phyloP scores from a whole-genome alignment of 37 sponge, comb jelly and placozoan species.

The Dysidea cf. avara region DNA sequence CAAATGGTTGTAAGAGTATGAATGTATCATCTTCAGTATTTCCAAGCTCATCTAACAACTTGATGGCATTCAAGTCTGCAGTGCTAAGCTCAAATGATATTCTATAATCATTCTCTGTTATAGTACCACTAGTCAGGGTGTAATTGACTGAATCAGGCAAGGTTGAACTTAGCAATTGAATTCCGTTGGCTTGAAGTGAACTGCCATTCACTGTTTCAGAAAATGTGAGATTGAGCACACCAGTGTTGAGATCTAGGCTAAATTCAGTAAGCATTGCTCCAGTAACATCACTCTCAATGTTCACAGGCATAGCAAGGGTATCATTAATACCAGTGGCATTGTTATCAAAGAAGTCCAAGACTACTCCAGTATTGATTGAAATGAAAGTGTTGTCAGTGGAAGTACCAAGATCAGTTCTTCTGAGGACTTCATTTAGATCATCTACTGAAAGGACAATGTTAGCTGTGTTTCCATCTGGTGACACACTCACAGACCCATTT shows the following conservation, averaged over 20 bases:
- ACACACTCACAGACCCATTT: conserved; percentile 15
- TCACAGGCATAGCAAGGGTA: conserved; percentile 28
- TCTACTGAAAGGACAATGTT: conserved; percentile 28
- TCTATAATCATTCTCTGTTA: conserved; percentile 20
- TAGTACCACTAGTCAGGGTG: conserved; percentile 37
- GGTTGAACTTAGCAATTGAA: conserved; percentile 39
- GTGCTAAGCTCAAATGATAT: conserved; percentile 47
- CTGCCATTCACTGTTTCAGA: conserved; percentile 74
- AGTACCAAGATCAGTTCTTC: conserved; percentile 48
- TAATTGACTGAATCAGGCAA: conserved; percentile 30
- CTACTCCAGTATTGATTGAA: conserved; percentile 31
- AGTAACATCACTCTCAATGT: conserved; percentile 47
- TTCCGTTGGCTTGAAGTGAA: conserved; percentile 46
- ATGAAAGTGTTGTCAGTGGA: conserved; percentile 54
- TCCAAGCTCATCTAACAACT: conserved; percentile 38
- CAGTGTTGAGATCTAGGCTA: conserved; percentile 65
- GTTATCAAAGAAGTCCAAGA: conserved; percentile 69
- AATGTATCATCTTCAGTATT: conserved; percentile 48
- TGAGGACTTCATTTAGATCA: conserved; percentile 52
- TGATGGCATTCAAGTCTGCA: conserved; percentile 68
- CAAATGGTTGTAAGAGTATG: conserved; percentile 40
- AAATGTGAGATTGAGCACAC: conserved; percentile 75
- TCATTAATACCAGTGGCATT: conserved; percentile 23
- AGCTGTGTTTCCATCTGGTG: conserved; percentile 53
- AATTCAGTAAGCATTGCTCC: conserved; percentile 51